Evolutionary conservation across 64 coral and sea anemone genomes (phyloP).

Genomic region (Catalaphyllia jardinei): DNA sequence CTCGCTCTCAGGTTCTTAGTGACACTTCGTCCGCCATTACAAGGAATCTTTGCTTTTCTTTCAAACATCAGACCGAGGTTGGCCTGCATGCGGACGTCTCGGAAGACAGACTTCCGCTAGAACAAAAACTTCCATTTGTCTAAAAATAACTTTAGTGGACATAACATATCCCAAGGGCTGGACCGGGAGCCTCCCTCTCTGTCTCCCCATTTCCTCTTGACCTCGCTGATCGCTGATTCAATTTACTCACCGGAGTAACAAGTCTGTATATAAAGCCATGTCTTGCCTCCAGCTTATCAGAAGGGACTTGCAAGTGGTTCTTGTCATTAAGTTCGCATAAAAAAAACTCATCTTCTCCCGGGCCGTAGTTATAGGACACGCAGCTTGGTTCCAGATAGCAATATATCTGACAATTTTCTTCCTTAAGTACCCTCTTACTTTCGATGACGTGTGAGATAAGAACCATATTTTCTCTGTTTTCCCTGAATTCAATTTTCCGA

Average conservation of each 20-base stretch:
- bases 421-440: background rate
- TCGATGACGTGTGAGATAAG: background rate
- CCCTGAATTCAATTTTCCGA: background rate
- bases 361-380: constrained; percentile 48
- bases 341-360: background rate
- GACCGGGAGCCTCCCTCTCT: too few species aligned
- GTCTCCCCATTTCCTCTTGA: too few species aligned
- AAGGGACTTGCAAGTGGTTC: background rate
- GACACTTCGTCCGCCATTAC: too few species aligned
- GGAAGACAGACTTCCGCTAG: too few species aligned
- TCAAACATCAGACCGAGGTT: too few species aligned
- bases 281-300: background rate
- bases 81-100: too few species aligned
- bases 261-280: background rate
- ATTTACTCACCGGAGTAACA: background rate
- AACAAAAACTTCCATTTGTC: too few species aligned
- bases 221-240: background rate
- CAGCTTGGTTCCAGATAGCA: constrained; percentile 3
- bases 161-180: too few species aligned
- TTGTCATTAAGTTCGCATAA: constrained; percentile 21
- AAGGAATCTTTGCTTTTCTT: too few species aligned
- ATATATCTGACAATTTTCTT: constrained; percentile 15
- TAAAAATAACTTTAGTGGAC: too few species aligned
- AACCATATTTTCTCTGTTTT: background rate
- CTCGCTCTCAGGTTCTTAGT: too few species aligned